A percentile compares a stretch with the other conserved stretches of the same genome.
These are phyloP conservation scores for Hybognathus amarus DNA, from an alignment of 2,797 vertebrate species.

Conservation along the genomic window DNA sequence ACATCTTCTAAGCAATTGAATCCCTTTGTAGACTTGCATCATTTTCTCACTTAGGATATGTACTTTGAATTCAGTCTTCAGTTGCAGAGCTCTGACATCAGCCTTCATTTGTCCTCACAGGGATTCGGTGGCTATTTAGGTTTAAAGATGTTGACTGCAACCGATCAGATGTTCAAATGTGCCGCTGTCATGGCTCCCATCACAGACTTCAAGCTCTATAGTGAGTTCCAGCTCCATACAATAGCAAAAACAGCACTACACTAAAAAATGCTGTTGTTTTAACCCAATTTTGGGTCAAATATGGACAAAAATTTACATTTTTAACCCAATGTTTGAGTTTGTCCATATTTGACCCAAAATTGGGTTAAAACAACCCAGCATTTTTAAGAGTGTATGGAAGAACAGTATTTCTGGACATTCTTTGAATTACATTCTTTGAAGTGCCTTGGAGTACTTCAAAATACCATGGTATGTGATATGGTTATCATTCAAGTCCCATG, in stretches of 20 bases:
- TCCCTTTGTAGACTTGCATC: conserved; percentile 14
- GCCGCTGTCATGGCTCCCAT: conserved; percentile 78
- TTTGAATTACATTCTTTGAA: background rate
- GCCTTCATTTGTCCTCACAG: conserved; percentile 65
- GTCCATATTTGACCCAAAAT: no score
- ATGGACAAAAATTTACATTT: no score
- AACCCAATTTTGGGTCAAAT: no score
- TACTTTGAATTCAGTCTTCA: conserved; percentile 15
- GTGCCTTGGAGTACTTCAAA: background rate
- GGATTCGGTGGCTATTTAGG: conserved; percentile 84
- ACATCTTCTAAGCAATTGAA: background rate
- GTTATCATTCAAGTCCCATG: background rate
- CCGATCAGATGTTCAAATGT: conserved; percentile 80
- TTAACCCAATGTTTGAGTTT: no score
- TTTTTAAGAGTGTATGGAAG: no score
- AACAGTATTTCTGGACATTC: background rate
- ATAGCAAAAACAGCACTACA: background rate
- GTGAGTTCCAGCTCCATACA: conserved; percentile 69
- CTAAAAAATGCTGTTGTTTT: no score
- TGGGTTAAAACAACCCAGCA: no score
- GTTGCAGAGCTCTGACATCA: conserved; percentile 77
- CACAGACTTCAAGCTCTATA: conserved; percentile 84
- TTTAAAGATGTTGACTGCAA: conserved; percentile 81
- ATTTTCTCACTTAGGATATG: background rate
- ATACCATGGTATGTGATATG: conserved; percentile 8